Conservation (phyloP, 1,140 invertebrate genomes). For the Amyelois transitella region DNA sequence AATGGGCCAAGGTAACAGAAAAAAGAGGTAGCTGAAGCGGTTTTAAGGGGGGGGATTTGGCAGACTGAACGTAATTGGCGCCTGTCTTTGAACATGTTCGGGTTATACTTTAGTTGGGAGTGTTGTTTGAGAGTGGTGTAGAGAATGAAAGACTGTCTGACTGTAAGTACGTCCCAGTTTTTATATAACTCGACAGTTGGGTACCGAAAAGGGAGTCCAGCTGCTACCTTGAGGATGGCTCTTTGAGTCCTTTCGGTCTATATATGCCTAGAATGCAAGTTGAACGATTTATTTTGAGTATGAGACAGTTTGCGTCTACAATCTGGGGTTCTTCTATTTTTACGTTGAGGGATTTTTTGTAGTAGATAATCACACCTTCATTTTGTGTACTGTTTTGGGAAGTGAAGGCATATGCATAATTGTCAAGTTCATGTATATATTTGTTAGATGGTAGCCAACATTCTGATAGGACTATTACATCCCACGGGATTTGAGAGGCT, state of each 20-base stretch:
- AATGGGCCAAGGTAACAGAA: no score
- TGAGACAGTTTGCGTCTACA: constrained; percentile 12
- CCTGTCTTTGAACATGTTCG: no score
- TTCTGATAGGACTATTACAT: constrained; percentile 10
- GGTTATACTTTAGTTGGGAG: not conserved
- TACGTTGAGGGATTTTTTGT: constrained; percentile 2
- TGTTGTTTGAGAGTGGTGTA: not conserved
- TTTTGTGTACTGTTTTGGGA: constrained; percentile 8
- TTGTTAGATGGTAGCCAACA: constrained; percentile 7
- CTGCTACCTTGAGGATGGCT: not conserved
- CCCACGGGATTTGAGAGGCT: constrained; percentile 3
- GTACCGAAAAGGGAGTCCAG: not conserved
- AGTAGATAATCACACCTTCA: constrained; percentile 14
- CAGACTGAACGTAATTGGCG: no score
- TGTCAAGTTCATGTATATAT: constrained; percentile 1
- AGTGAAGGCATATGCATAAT: constrained; percentile 2
- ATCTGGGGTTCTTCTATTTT: no score
- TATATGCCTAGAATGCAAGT: constrained; percentile 10
- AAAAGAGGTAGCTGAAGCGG: no score
- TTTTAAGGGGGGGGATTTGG: no score
- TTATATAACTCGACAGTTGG: not conserved
- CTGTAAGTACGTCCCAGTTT: not conserved
- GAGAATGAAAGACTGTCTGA: not conserved
- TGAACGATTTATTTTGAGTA: constrained; percentile 12
- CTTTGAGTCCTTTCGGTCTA: not conserved